phyloP scores from a whole-genome alignment of 2,888 invertebrate genomes.

The Sinhomidia bicolor region DNA sequence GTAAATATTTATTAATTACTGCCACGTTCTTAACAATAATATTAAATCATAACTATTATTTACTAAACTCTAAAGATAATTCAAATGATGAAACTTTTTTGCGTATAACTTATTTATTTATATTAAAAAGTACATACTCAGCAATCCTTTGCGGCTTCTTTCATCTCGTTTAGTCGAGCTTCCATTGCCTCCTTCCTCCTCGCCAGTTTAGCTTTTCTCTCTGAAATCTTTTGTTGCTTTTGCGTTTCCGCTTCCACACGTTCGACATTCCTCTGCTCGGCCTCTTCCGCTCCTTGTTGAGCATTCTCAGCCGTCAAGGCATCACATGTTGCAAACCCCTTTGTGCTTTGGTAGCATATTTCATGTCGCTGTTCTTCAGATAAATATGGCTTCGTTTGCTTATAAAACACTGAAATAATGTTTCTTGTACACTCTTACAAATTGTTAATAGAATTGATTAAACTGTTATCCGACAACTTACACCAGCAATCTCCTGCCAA shows the following conservation, averaged over 20 bases:
- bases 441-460: not conserved
- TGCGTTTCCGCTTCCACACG: not conserved
- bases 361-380: constrained; percentile 27
- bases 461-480: constrained; percentile 19
- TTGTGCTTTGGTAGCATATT: constrained; percentile 5
- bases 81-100: too few species aligned
- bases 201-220: not conserved
- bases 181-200: not conserved
- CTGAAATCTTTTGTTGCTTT: too few species aligned
- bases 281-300: not conserved
- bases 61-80: too few species aligned
- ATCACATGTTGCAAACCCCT: constrained; percentile 24
- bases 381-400: constrained; percentile 11
- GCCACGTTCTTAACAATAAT: too few species aligned
- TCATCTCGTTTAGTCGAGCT: not conserved
- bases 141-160: not conserved
- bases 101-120: too few species aligned
- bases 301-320: not conserved
- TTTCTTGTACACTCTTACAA: too few species aligned
- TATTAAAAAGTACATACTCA: not conserved
- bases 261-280: not conserved
- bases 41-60: too few species aligned
- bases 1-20: too few species aligned
- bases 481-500: constrained; percentile 52
- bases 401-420: constrained; percentile 1